Evolutionary conservation across 2,797 vertebrate genomes (phyloP), one percentile per base, ranked within the genome.

Genomic region (Gouania willdenowi): DNA sequence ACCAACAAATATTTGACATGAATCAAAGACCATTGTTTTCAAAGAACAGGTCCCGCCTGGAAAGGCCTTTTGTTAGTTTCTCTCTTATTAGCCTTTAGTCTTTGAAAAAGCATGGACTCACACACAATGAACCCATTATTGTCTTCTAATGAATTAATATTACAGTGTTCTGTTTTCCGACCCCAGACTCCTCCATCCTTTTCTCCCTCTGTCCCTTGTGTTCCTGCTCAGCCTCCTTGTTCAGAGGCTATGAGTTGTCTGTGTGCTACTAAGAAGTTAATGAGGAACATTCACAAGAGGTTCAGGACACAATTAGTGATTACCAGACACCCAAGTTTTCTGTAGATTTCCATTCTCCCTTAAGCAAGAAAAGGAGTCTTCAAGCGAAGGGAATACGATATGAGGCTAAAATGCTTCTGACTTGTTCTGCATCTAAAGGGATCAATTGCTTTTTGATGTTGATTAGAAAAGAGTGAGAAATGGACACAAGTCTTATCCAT

Each of bases 221-320:
- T 40, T 57, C 33, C 15, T 5, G 28, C 48, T 18, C 20, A 8
- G 46, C 57, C 53, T 62, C 44, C 50, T 38, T 35, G 38, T 50
- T 70, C 50, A 31, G 22, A 50, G 57, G 40, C 46, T 10, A 50
- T 44, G 63, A 62, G 58, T 72, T 27, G 5, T 34, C 48, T 71
- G 50, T 37, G 53, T 42, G 50, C 62, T 70, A 66, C 76, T 64
- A 75, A 64, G 70, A 82, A 78, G 74, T 52, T 79, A 83, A 82
- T 75, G 57, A 71, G 46, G 66, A 81, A 71, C 50, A 63, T 81
- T 80, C 70, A 60, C 67, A 41, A 52, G 55, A 65, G 68, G 76
- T 84, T 79, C 70, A 78, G 72, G 80, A 81, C 77, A 82, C 72
- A 84, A 83, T 85, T 77, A 81, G 68, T 64, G 77, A 87, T 85